A percentile compares a stretch with the other conserved stretches of the same genome.
Conservation (phyloP, 2,797 vertebrate genomes). For the Harpagifer antarcticus region DNA sequence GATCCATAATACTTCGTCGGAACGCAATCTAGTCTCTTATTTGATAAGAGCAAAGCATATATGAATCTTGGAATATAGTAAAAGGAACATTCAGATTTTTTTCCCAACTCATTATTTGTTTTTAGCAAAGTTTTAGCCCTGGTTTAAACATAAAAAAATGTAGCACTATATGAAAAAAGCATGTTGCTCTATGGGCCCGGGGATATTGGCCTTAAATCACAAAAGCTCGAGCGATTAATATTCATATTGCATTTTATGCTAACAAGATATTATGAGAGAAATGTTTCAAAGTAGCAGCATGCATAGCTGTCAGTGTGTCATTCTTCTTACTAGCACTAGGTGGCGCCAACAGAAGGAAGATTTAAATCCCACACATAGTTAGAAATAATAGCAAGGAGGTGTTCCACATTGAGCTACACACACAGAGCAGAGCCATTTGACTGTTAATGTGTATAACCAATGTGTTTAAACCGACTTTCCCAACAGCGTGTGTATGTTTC, state of each 20-base stretch:
- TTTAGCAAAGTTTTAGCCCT: too few relatives aligned
- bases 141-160: too few relatives aligned
- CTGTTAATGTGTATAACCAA: not conserved
- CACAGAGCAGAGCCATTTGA: too few relatives aligned
- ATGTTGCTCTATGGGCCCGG: not conserved
- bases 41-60: not conserved
- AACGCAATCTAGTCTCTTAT: conserved; percentile 3
- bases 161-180: not conserved
- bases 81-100: not conserved
- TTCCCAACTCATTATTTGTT: too few relatives aligned
- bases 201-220: not conserved
- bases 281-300: not conserved
- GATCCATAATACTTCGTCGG: not conserved
- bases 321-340: conserved; percentile 45
- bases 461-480: not conserved
- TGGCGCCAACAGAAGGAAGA: conserved; percentile 15
- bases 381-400: too few relatives aligned
- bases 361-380: not conserved
- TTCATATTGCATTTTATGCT: not conserved
- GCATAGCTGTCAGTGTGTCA: not conserved
- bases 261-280: not conserved
- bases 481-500: not conserved
- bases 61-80: not conserved
- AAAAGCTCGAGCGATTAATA: not conserved
- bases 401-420: too few relatives aligned